Conservation (phyloP, 2,113 vertebrate genomes). For the Aegotheles bennettii region DNA sequence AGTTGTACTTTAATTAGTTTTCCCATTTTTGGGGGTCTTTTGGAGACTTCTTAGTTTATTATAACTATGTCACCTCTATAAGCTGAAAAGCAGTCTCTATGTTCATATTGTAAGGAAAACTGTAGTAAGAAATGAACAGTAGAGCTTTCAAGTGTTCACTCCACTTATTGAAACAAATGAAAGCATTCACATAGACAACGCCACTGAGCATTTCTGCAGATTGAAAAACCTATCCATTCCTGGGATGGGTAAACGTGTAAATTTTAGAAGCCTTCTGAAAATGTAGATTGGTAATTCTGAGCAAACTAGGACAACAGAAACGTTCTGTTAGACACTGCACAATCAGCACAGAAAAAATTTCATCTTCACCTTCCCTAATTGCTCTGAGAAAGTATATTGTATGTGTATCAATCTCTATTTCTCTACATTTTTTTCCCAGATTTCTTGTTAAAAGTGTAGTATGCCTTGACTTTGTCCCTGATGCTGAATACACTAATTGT, state of each 20-base stretch:
- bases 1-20: background rate
- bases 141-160: background rate
- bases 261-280: background rate
- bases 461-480: background rate
- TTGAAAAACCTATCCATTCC: background rate
- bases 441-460: background rate
- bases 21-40: background rate
- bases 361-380: background rate
- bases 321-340: background rate
- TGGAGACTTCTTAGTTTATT: background rate
- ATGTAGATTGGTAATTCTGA: background rate
- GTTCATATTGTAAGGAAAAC: background rate
- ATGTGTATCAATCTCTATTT: background rate
- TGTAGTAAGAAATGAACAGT: background rate
- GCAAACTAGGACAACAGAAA: background rate
- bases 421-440: background rate
- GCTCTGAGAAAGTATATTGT: background rate
- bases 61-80: background rate
- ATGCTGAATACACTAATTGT: background rate
- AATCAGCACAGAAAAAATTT: background rate
- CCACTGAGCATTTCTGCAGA: background rate
- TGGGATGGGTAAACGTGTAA: background rate
- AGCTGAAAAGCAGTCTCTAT: background rate
- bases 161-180: background rate
- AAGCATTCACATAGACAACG: background rate